Evolutionary conservation across 2,113 vertebrate species (phyloP).

Genomic region (Lepidothrix coronata): DNA sequence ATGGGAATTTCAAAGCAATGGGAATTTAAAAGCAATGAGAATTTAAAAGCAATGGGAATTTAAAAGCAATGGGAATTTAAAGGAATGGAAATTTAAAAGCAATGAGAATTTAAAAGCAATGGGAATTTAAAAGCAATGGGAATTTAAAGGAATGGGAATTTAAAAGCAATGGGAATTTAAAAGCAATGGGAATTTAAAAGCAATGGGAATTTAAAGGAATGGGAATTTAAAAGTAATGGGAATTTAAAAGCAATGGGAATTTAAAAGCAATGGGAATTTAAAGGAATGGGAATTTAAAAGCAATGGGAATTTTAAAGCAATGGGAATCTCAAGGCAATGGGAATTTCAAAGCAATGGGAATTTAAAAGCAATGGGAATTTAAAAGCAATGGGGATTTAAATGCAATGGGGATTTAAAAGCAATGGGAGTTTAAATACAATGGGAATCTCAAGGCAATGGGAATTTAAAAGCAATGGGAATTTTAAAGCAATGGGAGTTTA

Average conservation of each 20-base stretch:
- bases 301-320: too few species aligned
- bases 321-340: background rate
- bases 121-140: too few species aligned
- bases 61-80: background rate
- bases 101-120: too few species aligned
- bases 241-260: background rate
- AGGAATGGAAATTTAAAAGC: too few species aligned
- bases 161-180: background rate
- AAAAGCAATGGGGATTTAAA: background rate
- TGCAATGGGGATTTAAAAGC: too few species aligned
- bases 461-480: background rate
- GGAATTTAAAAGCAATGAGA: fast-evolving
- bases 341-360: too few species aligned
- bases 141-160: background rate
- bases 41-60: background rate
- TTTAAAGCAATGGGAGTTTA: background rate
- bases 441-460: background rate
- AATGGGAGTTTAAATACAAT: background rate
- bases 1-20: background rate
- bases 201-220: background rate
- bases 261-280: background rate
- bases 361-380: background rate
- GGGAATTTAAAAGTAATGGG: too few species aligned
- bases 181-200: background rate
- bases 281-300: background rate